Percentiles rank a stretch among this genome's conserved stretches.
Conservation (phyloP, 2,888 invertebrate genomes). For the Orthonychiurus folsomi region DNA sequence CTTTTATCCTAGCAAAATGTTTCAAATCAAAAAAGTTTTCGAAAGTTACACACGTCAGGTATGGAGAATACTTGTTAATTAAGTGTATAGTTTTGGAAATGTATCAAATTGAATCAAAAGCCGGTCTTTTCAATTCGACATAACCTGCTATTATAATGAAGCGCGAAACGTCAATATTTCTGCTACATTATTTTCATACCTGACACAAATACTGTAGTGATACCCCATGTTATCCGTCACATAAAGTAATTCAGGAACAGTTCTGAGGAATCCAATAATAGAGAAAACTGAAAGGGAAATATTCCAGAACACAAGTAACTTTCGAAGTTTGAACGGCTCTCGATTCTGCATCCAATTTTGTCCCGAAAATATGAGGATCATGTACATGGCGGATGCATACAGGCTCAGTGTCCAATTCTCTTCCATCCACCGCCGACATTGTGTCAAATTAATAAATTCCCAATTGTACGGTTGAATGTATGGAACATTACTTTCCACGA, state of each 20-base stretch:
- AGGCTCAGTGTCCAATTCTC: constrained; percentile 91
- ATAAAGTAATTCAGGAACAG: constrained; percentile 84
- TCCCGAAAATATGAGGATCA: constrained; percentile 86
- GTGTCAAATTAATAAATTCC: constrained; percentile 37
- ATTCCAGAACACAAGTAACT: constrained; percentile 85
- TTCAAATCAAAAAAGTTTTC: no score
- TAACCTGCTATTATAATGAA: background rate
- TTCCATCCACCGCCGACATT: constrained; percentile 78
- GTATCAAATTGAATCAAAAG: background rate
- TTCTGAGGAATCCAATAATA: constrained; percentile 83
- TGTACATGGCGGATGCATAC: constrained; percentile 79
- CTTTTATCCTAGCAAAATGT: no score
- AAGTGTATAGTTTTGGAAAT: background rate
- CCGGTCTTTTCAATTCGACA: background rate
- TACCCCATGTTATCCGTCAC: constrained; percentile 81
- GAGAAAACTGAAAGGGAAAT: constrained; percentile 84
- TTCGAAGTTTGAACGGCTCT: constrained; percentile 78
- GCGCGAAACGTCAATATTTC: background rate
- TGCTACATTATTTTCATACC: constrained; percentile 50
- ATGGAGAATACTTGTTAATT: no score
- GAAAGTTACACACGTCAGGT: no score
- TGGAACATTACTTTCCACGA: constrained; percentile 25
- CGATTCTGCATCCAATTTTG: constrained; percentile 88
- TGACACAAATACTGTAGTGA: constrained; percentile 90
- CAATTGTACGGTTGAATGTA: constrained; percentile 33